Percentiles rank a stretch among this genome's conserved stretches.
Conservation (phyloP, 2,113 vertebrate genomes). For the Poeciliopsis retropinna region DNA sequence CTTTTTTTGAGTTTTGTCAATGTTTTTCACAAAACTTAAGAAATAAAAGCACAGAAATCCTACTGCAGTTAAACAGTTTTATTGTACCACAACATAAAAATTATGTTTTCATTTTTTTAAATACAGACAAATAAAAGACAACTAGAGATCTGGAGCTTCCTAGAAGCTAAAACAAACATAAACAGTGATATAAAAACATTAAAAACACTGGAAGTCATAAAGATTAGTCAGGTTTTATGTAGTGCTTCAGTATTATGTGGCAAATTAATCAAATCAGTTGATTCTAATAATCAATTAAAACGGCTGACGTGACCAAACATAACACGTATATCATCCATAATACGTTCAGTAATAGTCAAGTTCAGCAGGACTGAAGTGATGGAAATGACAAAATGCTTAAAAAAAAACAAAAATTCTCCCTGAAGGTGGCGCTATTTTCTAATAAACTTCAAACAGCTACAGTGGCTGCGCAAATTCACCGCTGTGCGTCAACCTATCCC, state of each 20-base stretch:
- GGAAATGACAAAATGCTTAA: conserved; percentile 4
- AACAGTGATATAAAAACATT: conserved; percentile 49
- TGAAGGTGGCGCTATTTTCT: conserved; percentile 23
- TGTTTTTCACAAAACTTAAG: background rate
- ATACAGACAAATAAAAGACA: conserved; percentile 33
- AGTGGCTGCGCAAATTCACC: conserved; percentile 10
- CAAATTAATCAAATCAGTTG: conserved; percentile 15
- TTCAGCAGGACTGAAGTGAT: conserved; percentile 35
- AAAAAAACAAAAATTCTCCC: conserved; percentile 3
- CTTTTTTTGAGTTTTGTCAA: too few species aligned
- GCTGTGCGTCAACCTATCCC: conserved; percentile 12
- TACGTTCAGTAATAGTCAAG: conserved; percentile 30
- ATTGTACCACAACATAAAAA: conserved; percentile 62
- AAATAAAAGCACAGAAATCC: conserved; percentile 17
- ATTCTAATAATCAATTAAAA: background rate
- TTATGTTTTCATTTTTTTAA: conserved; percentile 13
- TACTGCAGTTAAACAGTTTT: conserved; percentile 31
- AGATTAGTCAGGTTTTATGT: conserved; percentile 9
- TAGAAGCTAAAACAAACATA: conserved; percentile 62
- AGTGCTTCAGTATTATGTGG: conserved; percentile 6
- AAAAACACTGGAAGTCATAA: conserved; percentile 25
- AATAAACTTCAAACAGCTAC: background rate
- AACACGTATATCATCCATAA: background rate
- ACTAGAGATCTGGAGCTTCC: conserved; percentile 50
- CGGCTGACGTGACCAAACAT: conserved; percentile 14